Evolutionary conservation across 2,113 vertebrate species (phyloP).

Genomic region (Periophthalmodon schlosseri): DNA sequence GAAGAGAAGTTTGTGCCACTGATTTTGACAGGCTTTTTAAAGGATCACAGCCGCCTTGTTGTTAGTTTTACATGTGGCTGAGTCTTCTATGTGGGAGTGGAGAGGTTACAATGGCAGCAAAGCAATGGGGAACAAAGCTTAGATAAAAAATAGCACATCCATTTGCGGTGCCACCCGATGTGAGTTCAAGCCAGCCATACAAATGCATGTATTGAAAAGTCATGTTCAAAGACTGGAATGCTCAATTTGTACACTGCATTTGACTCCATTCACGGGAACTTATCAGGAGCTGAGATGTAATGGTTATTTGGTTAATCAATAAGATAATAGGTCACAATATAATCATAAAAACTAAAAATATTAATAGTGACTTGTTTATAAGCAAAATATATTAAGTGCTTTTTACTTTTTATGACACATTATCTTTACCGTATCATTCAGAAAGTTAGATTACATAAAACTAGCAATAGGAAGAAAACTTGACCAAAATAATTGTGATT

Average conservation of each 20-base stretch:
- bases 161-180: conserved; percentile 18
- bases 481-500: too few species aligned
- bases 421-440: too few species aligned
- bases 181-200: background rate
- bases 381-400: too few species aligned
- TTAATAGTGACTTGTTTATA: too few species aligned
- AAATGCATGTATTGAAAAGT: conserved; percentile 2
- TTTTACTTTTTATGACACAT: too few species aligned
- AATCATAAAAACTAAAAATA: too few species aligned
- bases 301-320: background rate
- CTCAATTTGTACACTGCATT: background rate
- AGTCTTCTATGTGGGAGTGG: conserved; percentile 16
- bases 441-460: too few species aligned
- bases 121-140: conserved; percentile 35
- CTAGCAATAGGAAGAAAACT: too few species aligned
- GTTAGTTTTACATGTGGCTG: conserved; percentile 47
- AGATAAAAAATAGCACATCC: conserved; percentile 33
- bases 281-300: background rate
- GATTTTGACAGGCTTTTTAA: conserved; percentile 51
- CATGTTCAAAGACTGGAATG: background rate
- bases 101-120: conserved; percentile 35
- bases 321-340: too few species aligned
- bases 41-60: conserved; percentile 43
- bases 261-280: background rate
- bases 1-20: conserved; percentile 40